Percentiles rank a stretch among this genome's conserved stretches.
Conservation (phyloP, 2,888 invertebrate species). For the Ellobium chinense region DNA sequence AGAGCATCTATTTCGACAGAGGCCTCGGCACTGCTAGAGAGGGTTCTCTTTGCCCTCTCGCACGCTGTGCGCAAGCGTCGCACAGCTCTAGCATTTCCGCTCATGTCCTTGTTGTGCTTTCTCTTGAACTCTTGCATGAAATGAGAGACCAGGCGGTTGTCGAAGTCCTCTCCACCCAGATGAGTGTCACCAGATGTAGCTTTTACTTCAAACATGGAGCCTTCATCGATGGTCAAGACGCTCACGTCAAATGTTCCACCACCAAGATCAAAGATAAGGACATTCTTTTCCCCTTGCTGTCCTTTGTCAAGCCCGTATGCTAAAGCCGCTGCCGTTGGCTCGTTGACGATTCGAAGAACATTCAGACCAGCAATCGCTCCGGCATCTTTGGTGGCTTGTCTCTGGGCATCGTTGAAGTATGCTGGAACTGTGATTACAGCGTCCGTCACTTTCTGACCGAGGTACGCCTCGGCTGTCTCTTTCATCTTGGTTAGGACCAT, state of each 20-base stretch:
- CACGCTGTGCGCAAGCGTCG: constrained; percentile 94
- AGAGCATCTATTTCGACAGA: constrained; percentile 95
- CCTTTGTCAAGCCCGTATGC: constrained; percentile 81
- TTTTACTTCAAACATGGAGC: constrained; percentile 88
- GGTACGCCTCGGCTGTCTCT: constrained; percentile 79
- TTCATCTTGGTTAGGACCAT: constrained; percentile 96
- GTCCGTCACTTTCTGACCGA: constrained; percentile 82
- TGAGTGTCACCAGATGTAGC: constrained; percentile 91
- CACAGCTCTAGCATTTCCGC: constrained; percentile 86
- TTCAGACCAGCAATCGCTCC: constrained; percentile 80
- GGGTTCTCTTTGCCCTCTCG: constrained; percentile 82
- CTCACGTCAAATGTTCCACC: constrained; percentile 84
- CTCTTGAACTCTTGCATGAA: constrained; percentile 89
- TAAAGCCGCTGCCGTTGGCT: constrained; percentile 80
- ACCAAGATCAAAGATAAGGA: constrained; percentile 83
- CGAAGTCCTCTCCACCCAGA: constrained; percentile 88
- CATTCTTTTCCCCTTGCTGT: constrained; percentile 79
- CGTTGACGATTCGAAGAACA: constrained; percentile 84
- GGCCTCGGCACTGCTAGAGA: constrained; percentile 81
- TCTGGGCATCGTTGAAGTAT: constrained; percentile 80
- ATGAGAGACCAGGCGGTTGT: constrained; percentile 90
- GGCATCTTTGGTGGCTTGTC: constrained; percentile 83
- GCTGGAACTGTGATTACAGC: constrained; percentile 79
- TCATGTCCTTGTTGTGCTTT: constrained; percentile 85
- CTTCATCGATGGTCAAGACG: constrained; percentile 81